Percentiles rank a stretch among this genome's conserved stretches.
phyloP scores from a whole-genome alignment of 2,113 vertebrate genomes.

The Macaca fascicularis region T2T-MFA8v1.1 NC_088375.1:54023001-54023500 shows the following conservation, averaged over 20 bases:
- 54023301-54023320: not conserved
- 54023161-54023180: not conserved
- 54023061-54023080: not conserved
- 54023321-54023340: not conserved
- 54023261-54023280: not conserved
- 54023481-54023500: not conserved
- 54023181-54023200: not conserved
- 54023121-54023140: not conserved
- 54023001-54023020: not conserved
- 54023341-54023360: not conserved
- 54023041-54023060: not conserved
- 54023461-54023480: not conserved
- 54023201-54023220: not conserved
- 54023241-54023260: not conserved
- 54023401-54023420: not conserved
- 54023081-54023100: not conserved
- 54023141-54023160: not conserved
- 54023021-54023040: not conserved
- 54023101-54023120: not conserved
- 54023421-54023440: not conserved
- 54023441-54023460: not conserved
- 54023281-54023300: constrained; percentile 10
- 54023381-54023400: not conserved
- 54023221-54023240: rapidly evolving
- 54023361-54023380: not conserved